phyloP scores from a whole-genome alignment of 2,888 invertebrate genomes.

The Xestia xanthographa region DNA sequence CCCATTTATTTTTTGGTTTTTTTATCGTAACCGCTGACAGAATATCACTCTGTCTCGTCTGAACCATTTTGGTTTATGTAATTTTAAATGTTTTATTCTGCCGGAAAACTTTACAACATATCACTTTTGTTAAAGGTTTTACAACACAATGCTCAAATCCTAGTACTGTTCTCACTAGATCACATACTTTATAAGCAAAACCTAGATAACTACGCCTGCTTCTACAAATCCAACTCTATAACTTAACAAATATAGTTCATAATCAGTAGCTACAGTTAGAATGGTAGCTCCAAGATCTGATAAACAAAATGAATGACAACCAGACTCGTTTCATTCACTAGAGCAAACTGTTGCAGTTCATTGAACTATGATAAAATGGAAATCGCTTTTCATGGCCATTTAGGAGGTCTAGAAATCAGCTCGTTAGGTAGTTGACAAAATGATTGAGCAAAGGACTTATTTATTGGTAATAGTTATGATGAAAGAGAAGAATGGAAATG shows the following conservation, averaged over 20 bases:
- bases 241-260: rapidly evolving
- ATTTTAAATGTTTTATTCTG: neutral
- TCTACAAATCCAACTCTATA: neutral
- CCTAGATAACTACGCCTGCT: neutral
- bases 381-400: slow-evolving; percentile 46
- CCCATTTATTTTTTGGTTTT: no score
- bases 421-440: neutral
- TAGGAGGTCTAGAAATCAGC: slow-evolving; percentile 26
- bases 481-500: neutral
- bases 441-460: slow-evolving; percentile 17
- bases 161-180: slow-evolving; percentile 43
- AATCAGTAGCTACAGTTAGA: neutral
- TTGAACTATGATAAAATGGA: slow-evolving; percentile 52
- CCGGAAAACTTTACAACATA: neutral
- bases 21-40: neutral
- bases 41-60: neutral
- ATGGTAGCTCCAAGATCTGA: slow-evolving; percentile 37
- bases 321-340: slow-evolving; percentile 49
- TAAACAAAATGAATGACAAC: slow-evolving; percentile 45
- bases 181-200: slow-evolving; percentile 7
- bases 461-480: neutral
- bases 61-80: neutral
- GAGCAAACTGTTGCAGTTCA: slow-evolving; percentile 36
- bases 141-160: slow-evolving; percentile 38
- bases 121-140: neutral